Base-by-base conservation (phyloP, 2,113 vertebrate species). In the Ariopsis seemanni region DNA sequence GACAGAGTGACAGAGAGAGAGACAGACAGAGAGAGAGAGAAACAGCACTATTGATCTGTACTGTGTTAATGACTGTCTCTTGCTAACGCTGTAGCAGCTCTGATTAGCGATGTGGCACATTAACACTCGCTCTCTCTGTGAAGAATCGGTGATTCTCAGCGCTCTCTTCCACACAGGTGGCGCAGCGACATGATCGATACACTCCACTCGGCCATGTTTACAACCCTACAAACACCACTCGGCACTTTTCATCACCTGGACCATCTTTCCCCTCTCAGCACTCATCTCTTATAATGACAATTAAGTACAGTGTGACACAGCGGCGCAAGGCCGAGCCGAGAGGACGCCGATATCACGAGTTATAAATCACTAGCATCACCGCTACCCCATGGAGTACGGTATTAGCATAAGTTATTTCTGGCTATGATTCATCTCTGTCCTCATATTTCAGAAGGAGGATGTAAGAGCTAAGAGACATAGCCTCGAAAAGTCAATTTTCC, bases 331-430 rank as follows among this genome's bases (percentile, higher is more conserved):
- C 17, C 30, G 7, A 50, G 83, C 34, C 18, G 34, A 78, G 74
- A 63, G 72, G 75, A 78, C 75, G 1, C 20, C 42, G 11, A n/a
- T 20, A 48, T 87, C 78, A 78, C 50, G 17, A 57, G 71, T 9
- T 53, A 82, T 83, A 88, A 88, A 77, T 88, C 81, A 88, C 34
- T 14, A 20, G 50, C 71, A 75, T 83, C 69, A 30, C 78, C 67
- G 53, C 80, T 63, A 62, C 27, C 50, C 55, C 17, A 18, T 14
- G 67, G 58, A 20, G 55, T 84, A 79, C 78, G 18, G 60, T 75
- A 85, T 85, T 75, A 85, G 71, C 69, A 77, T 77, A 60, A 58
- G 52, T 79, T 88, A 84, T 84, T 88, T 84, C 55, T 48, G 82
- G 82, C 72, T 5, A 14, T 48, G 12, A 67, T 88, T 84, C 74